Percentiles rank a stretch among this genome's conserved stretches.
Evolutionary conservation across 2,797 vertebrate species (phyloP).

Genomic region (Mormyrus hasselquistii): DNA sequence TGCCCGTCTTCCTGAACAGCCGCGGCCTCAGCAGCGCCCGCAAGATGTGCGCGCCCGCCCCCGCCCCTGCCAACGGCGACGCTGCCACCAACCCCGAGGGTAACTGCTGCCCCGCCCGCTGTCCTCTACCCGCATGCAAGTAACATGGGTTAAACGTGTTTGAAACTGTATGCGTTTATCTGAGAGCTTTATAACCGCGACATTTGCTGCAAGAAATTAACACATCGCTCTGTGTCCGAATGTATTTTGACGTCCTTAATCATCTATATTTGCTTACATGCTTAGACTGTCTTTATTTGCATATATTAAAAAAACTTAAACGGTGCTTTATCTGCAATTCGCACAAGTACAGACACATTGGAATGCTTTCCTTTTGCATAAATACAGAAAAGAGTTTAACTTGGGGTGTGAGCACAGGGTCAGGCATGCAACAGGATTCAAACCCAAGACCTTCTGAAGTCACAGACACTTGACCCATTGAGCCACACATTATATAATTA

Average conservation of each 20-base stretch:
- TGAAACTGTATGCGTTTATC: neutral
- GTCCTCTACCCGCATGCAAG: neutral
- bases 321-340: neutral
- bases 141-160: neutral
- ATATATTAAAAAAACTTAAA: neutral
- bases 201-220: neutral
- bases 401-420: neutral
- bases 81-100: conserved; percentile 58
- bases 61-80: conserved; percentile 65
- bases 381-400: neutral
- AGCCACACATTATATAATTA: neutral
- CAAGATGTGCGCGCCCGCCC: conserved; percentile 63
- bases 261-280: neutral
- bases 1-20: conserved; percentile 94
- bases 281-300: neutral
- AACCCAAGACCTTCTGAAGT: neutral
- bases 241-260: neutral
- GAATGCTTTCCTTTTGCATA: neutral
- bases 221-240: neutral
- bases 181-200: neutral
- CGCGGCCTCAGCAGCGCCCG: conserved; percentile 79
- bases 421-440: neutral
- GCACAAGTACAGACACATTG: neutral
- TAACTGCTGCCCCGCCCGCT: conserved; percentile 17
- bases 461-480: neutral